Base-by-base conservation (phyloP, 2,113 vertebrate species). In the Ifrita kowaldi region DNA sequence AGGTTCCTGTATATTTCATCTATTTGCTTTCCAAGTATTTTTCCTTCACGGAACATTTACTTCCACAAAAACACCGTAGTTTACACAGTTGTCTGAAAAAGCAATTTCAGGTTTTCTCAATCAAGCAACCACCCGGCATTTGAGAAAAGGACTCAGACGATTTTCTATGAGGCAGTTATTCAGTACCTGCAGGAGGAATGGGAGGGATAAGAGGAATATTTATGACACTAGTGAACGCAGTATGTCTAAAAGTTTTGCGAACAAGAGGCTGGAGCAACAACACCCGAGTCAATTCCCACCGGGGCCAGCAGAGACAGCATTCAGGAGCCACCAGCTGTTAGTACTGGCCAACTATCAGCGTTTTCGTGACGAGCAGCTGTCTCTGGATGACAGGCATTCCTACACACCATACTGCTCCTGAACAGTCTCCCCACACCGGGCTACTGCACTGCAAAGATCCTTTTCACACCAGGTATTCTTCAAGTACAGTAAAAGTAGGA, bases 21-120 rank as follows among this genome's bases (percentile, higher is more conserved):
- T 87, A 64, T 59, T 89, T 84, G 73, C 87, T 93, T 88, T 89
- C 64, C 87, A 84, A 87, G 64, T 82, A 94, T 89, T 89, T 89
- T 89, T 93, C 84, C 65, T 91, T 84, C 84, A 94, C 1, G 52
- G 84, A 93, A 82, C 87, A 87, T 87, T 89, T 82, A 60, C 74
- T 87, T 81, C 65, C 75, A 59, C 21, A 82, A 89, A 91, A 93
- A 75, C 78, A 79, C 42, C 0, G 0, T 7, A 11, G 5, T 70
- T 94, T 84, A 84, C 91, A 84, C 6, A 91, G 83, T 62, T 73
- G 37, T 74, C 93, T 59, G 73, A 81, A 89, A 91, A 89, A 92
- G 28, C 50, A 73, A 44, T 79, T 88, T 80, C 41, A 44, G 35
- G 64, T 89, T 92, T 68, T 79, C n/a, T 57, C 33, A 57, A 59